These are phyloP conservation scores for Peromyscus maniculatus DNA, from an alignment of 2,113 vertebrate species.

Conservation along the genomic window DNA sequence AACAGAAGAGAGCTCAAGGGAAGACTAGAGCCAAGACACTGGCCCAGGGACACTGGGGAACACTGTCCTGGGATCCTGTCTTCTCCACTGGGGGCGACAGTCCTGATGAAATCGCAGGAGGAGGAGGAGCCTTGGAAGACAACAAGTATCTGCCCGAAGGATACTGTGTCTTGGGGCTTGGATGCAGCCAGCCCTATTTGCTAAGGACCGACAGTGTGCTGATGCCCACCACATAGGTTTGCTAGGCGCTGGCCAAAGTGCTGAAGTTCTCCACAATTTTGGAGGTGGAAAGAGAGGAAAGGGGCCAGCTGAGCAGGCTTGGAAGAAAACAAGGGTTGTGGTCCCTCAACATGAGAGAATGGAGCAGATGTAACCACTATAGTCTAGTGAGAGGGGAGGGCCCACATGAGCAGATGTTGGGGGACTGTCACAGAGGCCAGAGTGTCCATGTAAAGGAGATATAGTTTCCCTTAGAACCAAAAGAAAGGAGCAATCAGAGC, in stretches of 20 bases:
- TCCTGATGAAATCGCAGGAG: neutral
- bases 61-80: no score
- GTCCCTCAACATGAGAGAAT: neutral
- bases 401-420: no score
- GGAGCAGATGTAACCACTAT: accelerated
- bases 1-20: neutral
- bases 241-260: neutral
- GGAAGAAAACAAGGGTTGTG: accelerated
- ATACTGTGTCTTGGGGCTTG: neutral
- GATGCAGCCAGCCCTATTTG: neutral
- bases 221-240: neutral
- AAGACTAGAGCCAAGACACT: neutral
- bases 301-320: neutral
- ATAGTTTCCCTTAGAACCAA: neutral
- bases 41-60: neutral
- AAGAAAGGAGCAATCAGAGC: accelerated
- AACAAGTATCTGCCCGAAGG: neutral
- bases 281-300: accelerated
- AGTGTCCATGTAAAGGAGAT: neutral
- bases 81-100: neutral
- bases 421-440: accelerated
- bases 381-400: accelerated
- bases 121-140: neutral
- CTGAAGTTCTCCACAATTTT: neutral
- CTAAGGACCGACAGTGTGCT: neutral